These are phyloP conservation scores for Dromiciops gliroides DNA, from an alignment of 2,113 vertebrate genomes.

Conservation along the genomic window DNA sequence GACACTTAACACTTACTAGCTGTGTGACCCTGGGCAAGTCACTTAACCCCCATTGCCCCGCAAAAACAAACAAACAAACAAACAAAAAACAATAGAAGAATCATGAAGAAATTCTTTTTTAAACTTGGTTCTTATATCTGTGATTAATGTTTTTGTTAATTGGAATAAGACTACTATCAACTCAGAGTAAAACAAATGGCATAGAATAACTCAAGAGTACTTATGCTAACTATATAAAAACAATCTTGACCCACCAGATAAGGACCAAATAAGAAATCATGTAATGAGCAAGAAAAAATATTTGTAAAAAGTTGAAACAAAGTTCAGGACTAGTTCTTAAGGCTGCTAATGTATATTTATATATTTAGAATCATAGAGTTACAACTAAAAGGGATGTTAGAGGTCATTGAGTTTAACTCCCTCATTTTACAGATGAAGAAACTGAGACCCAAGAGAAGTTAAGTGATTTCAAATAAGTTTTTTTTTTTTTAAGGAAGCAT, in stretches of 20 bases:
- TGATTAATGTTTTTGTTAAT: conserved; percentile 25
- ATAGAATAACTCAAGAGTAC: conserved; percentile 44
- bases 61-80: no score
- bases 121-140: conserved; percentile 28
- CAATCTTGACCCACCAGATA: neutral
- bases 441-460: neutral
- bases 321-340: conserved; percentile 11
- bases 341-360: conserved; percentile 14
- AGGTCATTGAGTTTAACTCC: neutral
- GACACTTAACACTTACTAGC: no score
- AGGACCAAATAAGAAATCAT: conserved; percentile 23
- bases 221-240: conserved; percentile 2
- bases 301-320: conserved; percentile 31
- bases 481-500: neutral
- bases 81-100: conserved; percentile 17
- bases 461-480: no score
- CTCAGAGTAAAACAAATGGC: neutral
- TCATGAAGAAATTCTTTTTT: conserved; percentile 46
- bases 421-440: neutral
- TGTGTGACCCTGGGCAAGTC: no score
- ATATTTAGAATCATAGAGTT: neutral
- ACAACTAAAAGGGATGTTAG: neutral
- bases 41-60: no score
- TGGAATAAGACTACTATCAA: neutral
- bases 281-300: conserved; percentile 15